A percentile compares a stretch with the other conserved stretches of the same genome.
Evolutionary conservation across 2,797 vertebrate genomes (phyloP).

Genomic region (Adelosebastes latens): DNA sequence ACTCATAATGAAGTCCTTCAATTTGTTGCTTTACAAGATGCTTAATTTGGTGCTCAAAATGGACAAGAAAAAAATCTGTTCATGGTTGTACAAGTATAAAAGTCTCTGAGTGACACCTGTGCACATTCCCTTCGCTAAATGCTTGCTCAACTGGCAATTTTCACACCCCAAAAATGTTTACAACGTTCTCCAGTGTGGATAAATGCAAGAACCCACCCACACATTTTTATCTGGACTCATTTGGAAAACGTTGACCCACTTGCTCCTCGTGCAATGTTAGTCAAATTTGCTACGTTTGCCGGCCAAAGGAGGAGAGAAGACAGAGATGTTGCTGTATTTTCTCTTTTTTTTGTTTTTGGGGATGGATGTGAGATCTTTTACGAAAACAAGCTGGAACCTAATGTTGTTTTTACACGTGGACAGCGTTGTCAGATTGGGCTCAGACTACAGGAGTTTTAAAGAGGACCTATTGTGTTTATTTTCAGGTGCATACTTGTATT

Average conservation of each 20-base stretch:
- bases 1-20: background rate
- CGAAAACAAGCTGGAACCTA: background rate
- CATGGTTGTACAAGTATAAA: background rate
- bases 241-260: conserved; percentile 34
- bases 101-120: conserved; percentile 12
- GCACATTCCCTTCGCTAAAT: background rate
- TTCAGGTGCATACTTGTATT: no score
- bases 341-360: background rate
- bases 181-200: conserved; percentile 1
- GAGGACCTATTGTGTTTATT: no score
- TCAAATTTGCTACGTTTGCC: background rate
- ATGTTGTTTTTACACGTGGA: background rate
- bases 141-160: background rate
- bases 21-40: background rate
- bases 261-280: conserved; percentile 1
- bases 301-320: background rate
- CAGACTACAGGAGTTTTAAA: no score
- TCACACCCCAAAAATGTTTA: conserved; percentile 20
- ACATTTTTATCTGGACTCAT: conserved; percentile 2
- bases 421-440: no score
- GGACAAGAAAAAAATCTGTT: background rate
- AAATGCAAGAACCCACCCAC: conserved; percentile 20
- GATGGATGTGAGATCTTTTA: background rate
- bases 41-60: background rate
- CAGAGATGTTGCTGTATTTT: background rate